These are phyloP conservation scores for Pantherophis vulpinus DNA, from an alignment of 2,797 vertebrate species.

Conservation along the genomic window DNA sequence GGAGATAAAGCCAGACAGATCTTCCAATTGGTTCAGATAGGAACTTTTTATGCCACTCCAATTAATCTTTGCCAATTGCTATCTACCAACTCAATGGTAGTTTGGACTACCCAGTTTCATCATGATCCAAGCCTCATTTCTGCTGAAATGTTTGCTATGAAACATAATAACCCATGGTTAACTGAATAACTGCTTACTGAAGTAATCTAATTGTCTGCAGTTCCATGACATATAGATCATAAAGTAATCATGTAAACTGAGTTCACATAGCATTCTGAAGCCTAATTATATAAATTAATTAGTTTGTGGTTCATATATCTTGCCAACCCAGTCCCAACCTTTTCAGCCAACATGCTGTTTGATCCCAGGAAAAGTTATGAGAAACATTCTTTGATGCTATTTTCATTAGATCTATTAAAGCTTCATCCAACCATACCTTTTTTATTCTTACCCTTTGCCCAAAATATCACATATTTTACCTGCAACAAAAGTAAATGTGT, in stretches of 20 bases:
- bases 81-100: neutral
- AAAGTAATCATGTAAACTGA: neutral
- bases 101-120: neutral
- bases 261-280: neutral
- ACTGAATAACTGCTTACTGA: neutral
- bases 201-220: neutral
- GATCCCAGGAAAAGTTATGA: neutral
- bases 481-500: neutral
- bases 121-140: neutral
- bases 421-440: neutral
- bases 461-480: neutral
- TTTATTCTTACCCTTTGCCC: neutral
- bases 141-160: neutral
- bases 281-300: neutral
- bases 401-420: neutral
- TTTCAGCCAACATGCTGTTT: neutral
- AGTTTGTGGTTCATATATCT: neutral
- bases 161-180: neutral
- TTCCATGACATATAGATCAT: neutral
- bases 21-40: neutral
- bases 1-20: neutral
- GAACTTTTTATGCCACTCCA: neutral
- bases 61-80: neutral
- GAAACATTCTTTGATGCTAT: neutral
- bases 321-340: neutral